Conservation (phyloP, 2,888 invertebrate genomes). For the Aphrophora alni region DNA sequence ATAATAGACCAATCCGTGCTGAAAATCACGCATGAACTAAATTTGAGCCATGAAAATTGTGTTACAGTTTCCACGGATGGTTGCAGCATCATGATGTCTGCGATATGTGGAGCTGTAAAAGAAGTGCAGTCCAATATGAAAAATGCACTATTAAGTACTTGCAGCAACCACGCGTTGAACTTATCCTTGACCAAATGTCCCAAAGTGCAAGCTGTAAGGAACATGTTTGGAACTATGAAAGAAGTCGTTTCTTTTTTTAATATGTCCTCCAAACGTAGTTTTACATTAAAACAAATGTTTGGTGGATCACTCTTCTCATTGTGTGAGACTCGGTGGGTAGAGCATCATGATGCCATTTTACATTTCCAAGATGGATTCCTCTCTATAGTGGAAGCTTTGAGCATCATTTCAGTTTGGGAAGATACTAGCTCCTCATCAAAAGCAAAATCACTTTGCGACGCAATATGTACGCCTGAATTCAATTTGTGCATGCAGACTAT, state of each 20-base stretch:
- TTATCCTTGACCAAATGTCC: too few species aligned
- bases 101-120: constrained; percentile 37
- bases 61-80: constrained; percentile 45
- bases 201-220: too few species aligned
- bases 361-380: constrained; percentile 26
- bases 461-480: too few species aligned
- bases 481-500: too few species aligned
- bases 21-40: neutral
- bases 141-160: constrained; percentile 27
- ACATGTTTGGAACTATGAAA: too few species aligned
- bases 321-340: constrained; percentile 47
- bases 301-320: neutral
- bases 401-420: constrained; percentile 32
- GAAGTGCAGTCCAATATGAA: constrained; percentile 36
- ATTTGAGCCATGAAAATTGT: constrained; percentile 36
- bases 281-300: too few species aligned
- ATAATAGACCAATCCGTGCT: neutral
- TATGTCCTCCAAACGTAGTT: neutral
- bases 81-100: constrained; percentile 44
- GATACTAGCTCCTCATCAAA: constrained; percentile 27
- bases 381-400: constrained; percentile 38
- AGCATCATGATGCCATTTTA: constrained; percentile 41
- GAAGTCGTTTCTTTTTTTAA: too few species aligned
- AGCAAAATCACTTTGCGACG: constrained; percentile 18
- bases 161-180: too few species aligned